Conservation (phyloP, 2,797 vertebrate species). For the Acanthopagrus latus region DNA sequence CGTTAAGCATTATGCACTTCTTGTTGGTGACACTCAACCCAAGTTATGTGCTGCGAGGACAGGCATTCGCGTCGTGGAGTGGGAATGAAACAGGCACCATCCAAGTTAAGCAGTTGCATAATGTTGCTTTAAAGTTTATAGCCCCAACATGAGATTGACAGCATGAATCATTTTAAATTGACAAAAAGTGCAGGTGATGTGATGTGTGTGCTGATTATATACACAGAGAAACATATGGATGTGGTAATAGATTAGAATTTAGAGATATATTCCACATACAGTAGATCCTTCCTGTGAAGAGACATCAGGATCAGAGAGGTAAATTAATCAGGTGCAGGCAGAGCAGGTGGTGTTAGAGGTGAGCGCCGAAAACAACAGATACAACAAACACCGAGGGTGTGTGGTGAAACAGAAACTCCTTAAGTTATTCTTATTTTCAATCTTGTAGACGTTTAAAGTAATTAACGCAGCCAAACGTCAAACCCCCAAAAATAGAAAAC, state of each 20-base stretch:
- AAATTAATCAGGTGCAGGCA: slow-evolving; percentile 58
- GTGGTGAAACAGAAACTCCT: slow-evolving; percentile 56
- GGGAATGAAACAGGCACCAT: too few species aligned
- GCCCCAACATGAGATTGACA: slow-evolving; percentile 4
- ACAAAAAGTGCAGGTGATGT: slow-evolving; percentile 39
- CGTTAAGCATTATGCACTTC: too few species aligned
- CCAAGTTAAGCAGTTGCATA: too few species aligned
- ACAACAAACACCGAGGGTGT: slow-evolving; percentile 57
- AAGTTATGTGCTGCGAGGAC: too few species aligned
- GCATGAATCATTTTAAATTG: slow-evolving; percentile 32
- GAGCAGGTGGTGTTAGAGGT: slow-evolving; percentile 71
- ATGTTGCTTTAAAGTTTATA: background rate
- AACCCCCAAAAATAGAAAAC: slow-evolving; percentile 63
- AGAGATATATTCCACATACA: slow-evolving; percentile 44
- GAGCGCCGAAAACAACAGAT: slow-evolving; percentile 62
- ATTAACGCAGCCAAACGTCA: slow-evolving; percentile 64
- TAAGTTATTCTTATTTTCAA: background rate
- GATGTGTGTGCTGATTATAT: slow-evolving; percentile 39
- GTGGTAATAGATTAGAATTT: background rate
- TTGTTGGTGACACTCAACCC: too few species aligned
- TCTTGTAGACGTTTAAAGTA: slow-evolving; percentile 51
- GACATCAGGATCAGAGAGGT: slow-evolving; percentile 48
- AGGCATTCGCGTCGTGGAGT: too few species aligned
- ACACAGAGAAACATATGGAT: slow-evolving; percentile 24
- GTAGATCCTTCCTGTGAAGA: slow-evolving; percentile 45